Evolutionary conservation across 2,113 vertebrate species (phyloP), one percentile per base, ranked within the genome.

Genomic region (Entelurus aequoreus): DNA sequence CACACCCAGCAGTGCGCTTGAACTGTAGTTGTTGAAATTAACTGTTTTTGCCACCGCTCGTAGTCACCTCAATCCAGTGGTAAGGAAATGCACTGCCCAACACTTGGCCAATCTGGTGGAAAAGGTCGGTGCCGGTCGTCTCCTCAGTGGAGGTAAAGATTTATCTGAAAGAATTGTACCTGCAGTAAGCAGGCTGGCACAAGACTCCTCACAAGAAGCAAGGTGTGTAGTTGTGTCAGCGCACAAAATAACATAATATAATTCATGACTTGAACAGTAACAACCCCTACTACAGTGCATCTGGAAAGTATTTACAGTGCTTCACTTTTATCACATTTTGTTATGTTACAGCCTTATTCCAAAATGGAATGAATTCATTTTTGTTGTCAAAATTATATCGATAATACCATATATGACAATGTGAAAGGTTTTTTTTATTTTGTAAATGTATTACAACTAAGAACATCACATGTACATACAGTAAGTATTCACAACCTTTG

Each of bases 131-230:
- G 82, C 89, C 0, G 91, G 88, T 11, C 90, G 92, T 14, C 50
- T 93, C 5, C 87, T 97, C 44, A 91, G 83, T 5, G 94, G 91
- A 5, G 53, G 79, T 49, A 92, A 88, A 80, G 92, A 90, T 60
- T 80, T 88, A 44, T 87, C 92, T 0, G 94, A 96, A n/a, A 88
- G 92, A 13, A 74, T 97, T n/a, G 65, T 98, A 28, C 92, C 92
- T 1, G 94, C 95, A 0, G 70, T 91, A 0, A 87, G 88, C 77
- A 92, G 85, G 53, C 93, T 99, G 38, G 75, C 90, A 1, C 95
- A 95, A 75, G 96, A 98, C 57, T 92, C 94, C 13, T 94, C 94
- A 28, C 94, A 92, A 76, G 95, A 98, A 62, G 92, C 93, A 6
- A 94, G 97, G 97, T 95, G 54, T 53, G 67, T 58, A 6, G n/a